A percentile compares a stretch with the other conserved stretches of the same genome.
phyloP scores from a whole-genome alignment of 1,140 invertebrate species.

The Elysia chlorotica region DNA sequence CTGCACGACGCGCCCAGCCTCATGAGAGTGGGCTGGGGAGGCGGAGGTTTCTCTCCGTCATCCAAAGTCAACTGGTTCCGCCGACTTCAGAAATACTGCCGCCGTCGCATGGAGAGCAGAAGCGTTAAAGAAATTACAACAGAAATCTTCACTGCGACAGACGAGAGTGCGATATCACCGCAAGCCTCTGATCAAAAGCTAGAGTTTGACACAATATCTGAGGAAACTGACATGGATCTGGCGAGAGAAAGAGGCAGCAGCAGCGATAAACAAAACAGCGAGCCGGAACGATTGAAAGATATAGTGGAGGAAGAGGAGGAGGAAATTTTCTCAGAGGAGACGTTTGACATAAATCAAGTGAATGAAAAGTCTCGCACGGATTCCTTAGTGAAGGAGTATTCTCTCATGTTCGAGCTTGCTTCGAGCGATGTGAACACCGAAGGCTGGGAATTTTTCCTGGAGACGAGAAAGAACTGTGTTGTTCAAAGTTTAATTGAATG shows the following conservation, averaged over 20 bases:
- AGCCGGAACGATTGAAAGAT: slow-evolving; percentile 14
- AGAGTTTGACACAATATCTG: slow-evolving; percentile 26
- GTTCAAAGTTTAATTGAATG: slow-evolving; percentile 48
- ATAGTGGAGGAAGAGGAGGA: slow-evolving; percentile 39
- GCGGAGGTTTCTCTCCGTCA: background rate
- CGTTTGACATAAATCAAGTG: slow-evolving; percentile 15
- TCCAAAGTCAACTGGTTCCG: slow-evolving; percentile 47
- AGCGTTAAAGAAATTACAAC: slow-evolving; percentile 43
- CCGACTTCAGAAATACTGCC: slow-evolving; percentile 51
- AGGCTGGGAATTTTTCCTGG: slow-evolving; percentile 54
- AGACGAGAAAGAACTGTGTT: slow-evolving; percentile 44
- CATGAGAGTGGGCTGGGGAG: background rate
- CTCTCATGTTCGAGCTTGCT: slow-evolving; percentile 49
- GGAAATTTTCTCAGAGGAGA: slow-evolving; percentile 37
- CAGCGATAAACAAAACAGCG: slow-evolving; percentile 6
- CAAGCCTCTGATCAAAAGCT: slow-evolving; percentile 16
- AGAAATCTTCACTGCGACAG: slow-evolving; percentile 28
- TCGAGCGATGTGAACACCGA: slow-evolving; percentile 46
- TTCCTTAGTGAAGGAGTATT: slow-evolving; percentile 46
- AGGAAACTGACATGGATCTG: slow-evolving; percentile 35
- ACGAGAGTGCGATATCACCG: slow-evolving; percentile 18
- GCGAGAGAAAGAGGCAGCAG: slow-evolving; percentile 33
- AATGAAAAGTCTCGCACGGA: slow-evolving; percentile 33
- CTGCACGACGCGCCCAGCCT: slow-evolving; percentile 28
- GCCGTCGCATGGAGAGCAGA: slow-evolving; percentile 44